Percentiles rank a stretch among this genome's conserved stretches.
phyloP scores from a whole-genome alignment of 2,888 invertebrate species.

The Papilio demoleus region DNA sequence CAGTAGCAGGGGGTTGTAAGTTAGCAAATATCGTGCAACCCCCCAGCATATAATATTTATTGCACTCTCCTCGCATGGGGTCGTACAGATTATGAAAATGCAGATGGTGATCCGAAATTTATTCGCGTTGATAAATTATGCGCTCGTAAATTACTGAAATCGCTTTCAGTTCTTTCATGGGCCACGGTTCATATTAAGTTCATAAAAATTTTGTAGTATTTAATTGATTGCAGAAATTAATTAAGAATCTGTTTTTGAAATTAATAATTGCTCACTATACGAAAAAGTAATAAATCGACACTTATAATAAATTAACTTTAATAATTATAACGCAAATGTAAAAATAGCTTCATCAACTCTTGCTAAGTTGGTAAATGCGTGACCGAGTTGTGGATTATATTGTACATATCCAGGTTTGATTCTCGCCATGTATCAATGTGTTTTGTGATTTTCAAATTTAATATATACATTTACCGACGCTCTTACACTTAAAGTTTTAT shows the following conservation, averaged over 20 bases:
- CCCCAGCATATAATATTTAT: constrained; percentile 77
- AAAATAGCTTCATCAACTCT: too few species aligned
- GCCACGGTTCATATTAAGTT: constrained; percentile 40
- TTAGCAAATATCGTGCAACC: constrained; percentile 77
- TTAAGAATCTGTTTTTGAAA: not conserved
- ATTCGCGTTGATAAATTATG: constrained; percentile 58
- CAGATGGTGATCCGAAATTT: constrained; percentile 53
- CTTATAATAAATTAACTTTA: too few species aligned
- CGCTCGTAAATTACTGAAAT: constrained; percentile 41
- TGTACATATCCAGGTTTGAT: too few species aligned
- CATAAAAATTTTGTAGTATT: constrained; percentile 12
- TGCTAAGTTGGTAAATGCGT: too few species aligned
- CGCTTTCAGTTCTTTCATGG: constrained; percentile 36
- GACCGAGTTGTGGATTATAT: too few species aligned
- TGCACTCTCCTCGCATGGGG: constrained; percentile 59
- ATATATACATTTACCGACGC: too few species aligned
- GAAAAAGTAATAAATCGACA: too few species aligned
- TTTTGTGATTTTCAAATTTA: too few species aligned
- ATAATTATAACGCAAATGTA: too few species aligned
- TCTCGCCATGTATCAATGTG: too few species aligned
- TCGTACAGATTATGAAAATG: constrained; percentile 70
- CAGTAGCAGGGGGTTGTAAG: constrained; percentile 59
- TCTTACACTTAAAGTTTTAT: too few species aligned
- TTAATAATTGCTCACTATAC: not conserved
- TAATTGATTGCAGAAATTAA: not conserved